Base-by-base conservation (phyloP, 2,113 vertebrate genomes). In the Xiphophorus couchianus region DNA sequence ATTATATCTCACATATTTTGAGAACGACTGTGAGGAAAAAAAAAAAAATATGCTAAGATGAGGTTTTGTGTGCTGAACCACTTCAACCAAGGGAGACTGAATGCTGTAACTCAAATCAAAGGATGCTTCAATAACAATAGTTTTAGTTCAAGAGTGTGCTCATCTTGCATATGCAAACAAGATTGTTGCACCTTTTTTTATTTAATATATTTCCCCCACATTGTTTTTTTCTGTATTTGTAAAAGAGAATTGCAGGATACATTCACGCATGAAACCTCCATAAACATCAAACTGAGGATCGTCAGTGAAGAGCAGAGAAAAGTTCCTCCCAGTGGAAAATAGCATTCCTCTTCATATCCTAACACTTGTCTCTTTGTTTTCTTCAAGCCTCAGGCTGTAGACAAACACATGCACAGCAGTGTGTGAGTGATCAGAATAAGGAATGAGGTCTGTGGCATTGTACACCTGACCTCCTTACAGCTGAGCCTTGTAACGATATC, bases 381-480 rank as follows among this genome's bases (percentile, higher is more conserved):
- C 25, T 64, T 60, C 13, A 15, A 44, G 66, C 86, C 72, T 69
- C 54, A 1, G 70, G 86, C 79, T 78, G 76, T 35, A 80, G 61
- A 27, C 80, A 72, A 67, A 78, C 65, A 78, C 72, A 11, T 22
- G 66, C 63, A 72, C 51, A 63, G 30, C 64, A 13, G 30, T 39
- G 54, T 72, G 67, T 67, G 71, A 48, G 66, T 31, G 65, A 66
- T 82, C 73, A 68, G 30, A 71, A 72, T 65, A 69, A 64, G 76
- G 66, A 87, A 84, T 78, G 80, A 80, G 84, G 82, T 91, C 69
- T 78, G 74, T 66, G 30, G 66, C 69, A 29, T 70, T 62, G 42
- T 65, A 81, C 78, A 87, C 76, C 86, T 89, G 86, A 86, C 73
- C 84, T 81, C 86, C 42, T 62, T 71, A 25, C 83, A 85, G 75